These are phyloP conservation scores for Anhinga rufa DNA, from an alignment of 2,113 vertebrate genomes.

Conservation along the genomic window DNA sequence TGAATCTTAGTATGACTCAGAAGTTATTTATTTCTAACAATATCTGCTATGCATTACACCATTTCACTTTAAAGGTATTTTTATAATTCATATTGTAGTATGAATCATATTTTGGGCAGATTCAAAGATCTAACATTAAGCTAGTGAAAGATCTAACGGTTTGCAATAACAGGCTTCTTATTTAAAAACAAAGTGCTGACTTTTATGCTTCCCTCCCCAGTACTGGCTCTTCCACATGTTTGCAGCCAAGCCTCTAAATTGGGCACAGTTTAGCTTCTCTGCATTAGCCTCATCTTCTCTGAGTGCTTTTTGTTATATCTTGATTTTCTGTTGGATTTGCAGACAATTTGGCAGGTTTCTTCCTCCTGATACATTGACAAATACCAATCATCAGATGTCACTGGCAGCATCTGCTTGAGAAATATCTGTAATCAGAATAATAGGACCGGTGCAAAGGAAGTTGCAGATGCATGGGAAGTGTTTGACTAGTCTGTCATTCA, in stretches of 20 bases:
- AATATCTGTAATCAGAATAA: background rate
- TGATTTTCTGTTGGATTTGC: background rate
- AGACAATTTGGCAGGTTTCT: background rate
- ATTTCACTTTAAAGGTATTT: background rate
- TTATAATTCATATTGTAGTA: background rate
- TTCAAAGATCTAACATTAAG: background rate
- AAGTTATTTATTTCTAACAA: background rate
- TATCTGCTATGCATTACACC: background rate
- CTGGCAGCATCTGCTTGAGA: background rate
- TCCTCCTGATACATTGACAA: background rate
- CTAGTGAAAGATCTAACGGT: background rate
- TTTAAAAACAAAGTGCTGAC: background rate
- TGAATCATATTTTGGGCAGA: background rate
- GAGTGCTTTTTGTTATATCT: background rate
- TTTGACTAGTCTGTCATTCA: background rate
- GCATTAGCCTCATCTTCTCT: background rate
- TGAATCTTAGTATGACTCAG: background rate
- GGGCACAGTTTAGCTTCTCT: background rate
- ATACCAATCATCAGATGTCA: background rate
- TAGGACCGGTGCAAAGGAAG: background rate
- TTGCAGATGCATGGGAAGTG: background rate
- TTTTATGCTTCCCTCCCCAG: background rate
- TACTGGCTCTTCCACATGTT: background rate
- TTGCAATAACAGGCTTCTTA: no score
- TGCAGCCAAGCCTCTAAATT: background rate